Percentiles rank a stretch among this genome's conserved stretches.
Evolutionary conservation across 2,797 vertebrate genomes (phyloP).

Genomic region (Arnoldichthys spilopterus): DNA sequence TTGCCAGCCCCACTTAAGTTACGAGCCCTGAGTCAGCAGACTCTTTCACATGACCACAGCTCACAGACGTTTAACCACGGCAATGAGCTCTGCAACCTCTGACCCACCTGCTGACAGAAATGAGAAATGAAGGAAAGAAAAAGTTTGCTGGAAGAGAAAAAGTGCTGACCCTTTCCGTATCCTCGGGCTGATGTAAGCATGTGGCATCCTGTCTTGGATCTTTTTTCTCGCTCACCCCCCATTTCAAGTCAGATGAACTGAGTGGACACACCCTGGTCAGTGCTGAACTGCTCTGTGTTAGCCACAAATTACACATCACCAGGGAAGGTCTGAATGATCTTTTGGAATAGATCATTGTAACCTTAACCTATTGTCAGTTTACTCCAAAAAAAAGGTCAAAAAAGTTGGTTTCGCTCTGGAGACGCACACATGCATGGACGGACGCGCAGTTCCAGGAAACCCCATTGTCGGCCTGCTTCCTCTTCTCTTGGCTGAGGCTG

Average conservation of each 20-base stretch:
- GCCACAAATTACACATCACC: neutral
- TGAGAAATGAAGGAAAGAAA: constrained; percentile 51
- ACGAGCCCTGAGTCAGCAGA: constrained; percentile 61
- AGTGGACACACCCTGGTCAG: neutral
- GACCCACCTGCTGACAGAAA: constrained; percentile 62
- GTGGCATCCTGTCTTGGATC: constrained; percentile 61
- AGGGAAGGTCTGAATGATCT: neutral
- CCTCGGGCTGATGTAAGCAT: constrained; percentile 55
- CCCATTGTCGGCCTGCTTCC: constrained; percentile 38
- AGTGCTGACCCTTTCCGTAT: constrained; percentile 67
- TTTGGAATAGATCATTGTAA: neutral
- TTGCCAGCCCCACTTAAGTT: neutral
- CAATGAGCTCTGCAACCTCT: constrained; percentile 70
- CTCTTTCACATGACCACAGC: constrained; percentile 72
- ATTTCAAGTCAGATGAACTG: neutral
- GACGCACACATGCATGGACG: neutral
- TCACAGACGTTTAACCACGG: constrained; percentile 50
- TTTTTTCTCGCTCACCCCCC: constrained; percentile 5
- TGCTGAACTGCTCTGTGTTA: too few relatives aligned
- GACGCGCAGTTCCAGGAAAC: constrained; percentile 44
- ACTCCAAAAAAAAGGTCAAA: neutral
- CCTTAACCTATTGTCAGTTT: neutral
- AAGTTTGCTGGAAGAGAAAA: constrained; percentile 35
- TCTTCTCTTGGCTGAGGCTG: neutral
- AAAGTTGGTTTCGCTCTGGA: neutral